Base-by-base conservation (phyloP, 2,797 vertebrate genomes). In the Anisognathus igniventris region DNA sequence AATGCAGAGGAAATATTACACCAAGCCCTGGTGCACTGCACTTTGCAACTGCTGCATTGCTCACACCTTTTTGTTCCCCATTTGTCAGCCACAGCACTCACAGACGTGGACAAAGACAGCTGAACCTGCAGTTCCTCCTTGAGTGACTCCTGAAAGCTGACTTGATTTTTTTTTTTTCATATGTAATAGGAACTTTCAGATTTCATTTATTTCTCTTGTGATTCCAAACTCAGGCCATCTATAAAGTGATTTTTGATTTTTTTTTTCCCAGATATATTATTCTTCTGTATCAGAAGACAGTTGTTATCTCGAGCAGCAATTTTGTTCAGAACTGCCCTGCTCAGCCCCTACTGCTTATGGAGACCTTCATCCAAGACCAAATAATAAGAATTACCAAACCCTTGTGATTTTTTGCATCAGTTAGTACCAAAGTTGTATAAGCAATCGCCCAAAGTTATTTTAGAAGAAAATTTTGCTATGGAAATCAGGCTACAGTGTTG, bases 391-490 rank as follows among this genome's bases (percentile, higher is more conserved):
- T 3, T 72, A 35, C 24, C 17, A 65, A 72, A 61, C 16, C 48
- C 6, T 28, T 66, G 15, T 40, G 27, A 50, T 44, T 64, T 58
- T 60, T 75, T 62, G 33, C 19, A 30, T 53, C 17, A 48, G 3
- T 39, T 62, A 14, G n/a, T 73, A 25, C 7, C 2, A 2, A 47
- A n/a, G 16, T 62, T 85, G 33, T 2, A 2, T 10, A 70, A 19
- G 12, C 12, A 58, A 57, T 30, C 0, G 0, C n/a, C 4, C 4
- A 25, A 8, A 72, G 21, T 24, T 64, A 62, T 40, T 83, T 86
- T 51, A 66, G 57, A 76, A 58, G 14, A 31, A 81, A 68, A 85
- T 31, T 7, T 31, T 95, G 12, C 25, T 37, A 7, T 20, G 44
- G 21, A 70, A 82, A 75, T 23, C 2, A 73, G 30, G 25, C 17